Percentiles rank a stretch among this genome's conserved stretches.
These are phyloP conservation scores for Drosophila neonasuta DNA, from an alignment of 2,888 invertebrate species.

Conservation along the genomic window DNA sequence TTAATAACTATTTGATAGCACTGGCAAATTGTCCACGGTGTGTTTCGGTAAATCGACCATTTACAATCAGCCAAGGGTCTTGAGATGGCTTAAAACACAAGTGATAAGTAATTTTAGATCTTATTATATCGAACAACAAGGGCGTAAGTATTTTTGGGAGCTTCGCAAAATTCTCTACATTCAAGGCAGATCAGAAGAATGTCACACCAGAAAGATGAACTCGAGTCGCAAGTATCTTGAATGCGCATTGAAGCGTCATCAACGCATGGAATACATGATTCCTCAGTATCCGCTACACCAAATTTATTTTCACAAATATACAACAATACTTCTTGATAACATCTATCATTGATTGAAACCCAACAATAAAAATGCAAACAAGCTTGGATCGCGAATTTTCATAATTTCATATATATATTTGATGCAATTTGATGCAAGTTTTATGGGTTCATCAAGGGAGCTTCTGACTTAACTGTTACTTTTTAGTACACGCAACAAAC, in stretches of 20 bases:
- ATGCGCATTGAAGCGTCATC: slow-evolving; percentile 17
- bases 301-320: background rate
- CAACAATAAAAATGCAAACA: too few species aligned
- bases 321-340: background rate
- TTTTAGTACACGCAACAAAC: background rate
- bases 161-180: slow-evolving; percentile 7
- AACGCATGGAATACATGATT: slow-evolving; percentile 31
- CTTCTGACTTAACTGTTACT: slow-evolving; percentile 3
- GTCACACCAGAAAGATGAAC: background rate
- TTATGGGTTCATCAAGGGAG: background rate
- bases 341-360: slow-evolving; percentile 1
- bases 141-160: background rate
- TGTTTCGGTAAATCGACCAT: background rate
- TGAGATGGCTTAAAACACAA: slow-evolving; percentile 5
- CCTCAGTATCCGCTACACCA: slow-evolving; percentile 29
- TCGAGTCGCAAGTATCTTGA: background rate
- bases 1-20: background rate
- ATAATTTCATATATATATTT: too few species aligned
- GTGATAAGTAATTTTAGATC: background rate
- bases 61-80: slow-evolving; percentile 5
- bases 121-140: background rate
- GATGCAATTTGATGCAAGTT: too few species aligned
- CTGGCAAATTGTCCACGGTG: background rate
- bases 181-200: slow-evolving; percentile 20
- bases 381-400: too few species aligned